A percentile compares a stretch with the other conserved stretches of the same genome.
These are phyloP conservation scores for Habrosyne pyritoides DNA, from an alignment of 2,888 invertebrate genomes.

Conservation along the genomic window DNA sequence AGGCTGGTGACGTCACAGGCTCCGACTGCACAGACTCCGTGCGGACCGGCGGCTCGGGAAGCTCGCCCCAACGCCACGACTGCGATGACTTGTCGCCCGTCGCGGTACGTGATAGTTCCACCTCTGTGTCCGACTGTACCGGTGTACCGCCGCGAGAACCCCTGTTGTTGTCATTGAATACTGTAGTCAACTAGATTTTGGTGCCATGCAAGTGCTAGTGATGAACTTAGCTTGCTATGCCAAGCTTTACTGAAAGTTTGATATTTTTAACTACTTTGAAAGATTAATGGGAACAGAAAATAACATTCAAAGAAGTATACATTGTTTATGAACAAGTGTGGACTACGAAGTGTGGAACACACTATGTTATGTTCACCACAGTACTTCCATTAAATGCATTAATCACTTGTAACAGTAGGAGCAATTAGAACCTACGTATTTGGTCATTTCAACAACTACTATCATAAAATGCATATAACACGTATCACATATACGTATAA, in stretches of 20 bases:
- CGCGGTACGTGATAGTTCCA: conserved; percentile 86
- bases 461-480: not conserved
- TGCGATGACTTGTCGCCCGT: conserved; percentile 82
- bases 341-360: too few relatives aligned
- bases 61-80: conserved; percentile 96
- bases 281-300: not conserved
- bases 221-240: not conserved
- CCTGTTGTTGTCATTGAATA: conserved; percentile 39
- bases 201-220: not conserved
- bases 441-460: not conserved
- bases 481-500: not conserved
- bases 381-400: not conserved
- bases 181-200: not conserved
- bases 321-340: too few relatives aligned
- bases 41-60: conserved; percentile 85
- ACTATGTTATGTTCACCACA: too few relatives aligned
- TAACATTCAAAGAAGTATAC: not conserved
- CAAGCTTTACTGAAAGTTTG: too few relatives aligned
- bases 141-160: conserved; percentile 91
- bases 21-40: conserved; percentile 40
- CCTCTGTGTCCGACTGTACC: conserved; percentile 97
- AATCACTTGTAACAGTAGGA: not conserved
- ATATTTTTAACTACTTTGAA: too few relatives aligned
- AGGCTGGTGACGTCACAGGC: conserved; percentile 51
- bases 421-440: not conserved